Base-by-base conservation (phyloP, 2,113 vertebrate genomes). In the Neotoma lepida region DNA sequence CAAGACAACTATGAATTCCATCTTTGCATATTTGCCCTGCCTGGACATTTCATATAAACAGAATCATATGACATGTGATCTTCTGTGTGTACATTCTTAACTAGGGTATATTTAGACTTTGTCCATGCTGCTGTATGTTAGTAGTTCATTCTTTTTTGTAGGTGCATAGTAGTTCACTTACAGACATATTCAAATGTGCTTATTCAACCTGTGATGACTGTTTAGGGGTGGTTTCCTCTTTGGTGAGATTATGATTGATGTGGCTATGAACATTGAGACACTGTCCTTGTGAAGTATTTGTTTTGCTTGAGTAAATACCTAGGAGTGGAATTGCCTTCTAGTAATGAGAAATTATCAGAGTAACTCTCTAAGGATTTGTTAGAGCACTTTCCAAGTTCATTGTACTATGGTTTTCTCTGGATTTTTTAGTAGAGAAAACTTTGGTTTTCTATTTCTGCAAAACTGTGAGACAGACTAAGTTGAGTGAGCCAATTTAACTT, bases 341-440 rank as follows among this genome's bases (percentile, higher is more conserved):
- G 4, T 63, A 39, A 35, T 51, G 33, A n/a, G 76, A 84, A 46
- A 74, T 85, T 80, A 54, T 44, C 13, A n/a, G 33, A 76, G 54
- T 58, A 81, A 51, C 64, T 80, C 84, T 82, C 68, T 20, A 94
- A 64, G 78, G 85, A n/a, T 71, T 41, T 46, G 28, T 8, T 68
- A 73, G 80, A 77, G 39, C 68, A 22, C 88, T 93, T 96, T 74
- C 71, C 63, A 94, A 88, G 93, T 71, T 82, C 35, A 73, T 46
- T 44, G 7, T 68, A 46, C 22, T 13, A 46, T 91, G 95, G 13
- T 76, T 56, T 63, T 70, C 35, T 56, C 17, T 93, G 58, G 7
- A 82, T 58, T 87, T 89, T 89, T 70, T 87, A 84, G 63, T 33
- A 91, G 54, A 73, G 86, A 93, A 95, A 61, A 28, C 77, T 92